phyloP scores from a whole-genome alignment of 1,140 invertebrate species.

The Rhynchophorus ferrugineus region DNA sequence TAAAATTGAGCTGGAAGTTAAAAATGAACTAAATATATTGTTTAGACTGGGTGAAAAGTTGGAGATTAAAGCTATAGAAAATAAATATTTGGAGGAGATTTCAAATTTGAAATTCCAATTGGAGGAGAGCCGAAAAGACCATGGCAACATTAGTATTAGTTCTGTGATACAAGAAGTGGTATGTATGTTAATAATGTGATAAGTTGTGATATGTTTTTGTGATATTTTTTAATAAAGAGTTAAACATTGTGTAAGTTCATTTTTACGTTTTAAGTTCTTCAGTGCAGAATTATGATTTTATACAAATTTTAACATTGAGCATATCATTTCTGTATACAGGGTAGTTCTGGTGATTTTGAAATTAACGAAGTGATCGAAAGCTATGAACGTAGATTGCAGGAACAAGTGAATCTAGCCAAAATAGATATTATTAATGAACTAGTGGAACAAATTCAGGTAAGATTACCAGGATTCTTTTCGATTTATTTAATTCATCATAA shows the following conservation, averaged over 20 bases:
- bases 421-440: slow-evolving; percentile 52
- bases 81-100: slow-evolving; percentile 44
- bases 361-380: slow-evolving; percentile 43
- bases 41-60: slow-evolving; percentile 36
- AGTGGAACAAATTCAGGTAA: slow-evolving; percentile 55
- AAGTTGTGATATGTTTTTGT: too few relatives aligned
- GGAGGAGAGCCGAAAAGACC: slow-evolving; percentile 38
- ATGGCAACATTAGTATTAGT: slow-evolving; percentile 39
- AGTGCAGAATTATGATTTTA: too few relatives aligned
- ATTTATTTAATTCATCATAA: background rate
- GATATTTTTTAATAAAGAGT: too few relatives aligned
- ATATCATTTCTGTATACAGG: slow-evolving; percentile 26
- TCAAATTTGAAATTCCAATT: slow-evolving; percentile 44
- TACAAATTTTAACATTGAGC: too few relatives aligned
- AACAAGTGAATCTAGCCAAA: slow-evolving; percentile 51
- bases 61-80: slow-evolving; percentile 39
- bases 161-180: slow-evolving; percentile 48
- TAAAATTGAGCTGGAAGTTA: slow-evolving; percentile 26
- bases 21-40: slow-evolving; percentile 25
- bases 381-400: slow-evolving; percentile 46
- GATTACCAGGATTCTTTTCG: too few relatives aligned
- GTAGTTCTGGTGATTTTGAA: slow-evolving; percentile 39
- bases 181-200: slow-evolving; percentile 14
- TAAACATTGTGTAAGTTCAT: too few relatives aligned
- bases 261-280: too few relatives aligned